Conservation (phyloP, 2,113 vertebrate species). For the Cariama cristata region DNA sequence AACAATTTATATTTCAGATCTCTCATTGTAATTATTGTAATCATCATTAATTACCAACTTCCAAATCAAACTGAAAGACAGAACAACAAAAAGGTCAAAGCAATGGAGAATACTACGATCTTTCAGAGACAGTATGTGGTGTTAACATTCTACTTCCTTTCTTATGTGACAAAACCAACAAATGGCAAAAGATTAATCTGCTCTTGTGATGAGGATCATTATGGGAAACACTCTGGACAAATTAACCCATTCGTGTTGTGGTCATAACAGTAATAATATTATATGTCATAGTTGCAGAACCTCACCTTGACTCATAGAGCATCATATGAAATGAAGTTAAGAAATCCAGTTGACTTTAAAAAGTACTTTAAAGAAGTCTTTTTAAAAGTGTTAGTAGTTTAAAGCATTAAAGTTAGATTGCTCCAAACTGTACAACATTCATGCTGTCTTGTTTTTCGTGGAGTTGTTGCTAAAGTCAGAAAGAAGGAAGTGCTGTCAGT, state of each 20-base stretch:
- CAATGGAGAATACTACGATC: slow-evolving; percentile 61
- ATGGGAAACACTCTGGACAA: not conserved
- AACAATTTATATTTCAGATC: slow-evolving; percentile 67
- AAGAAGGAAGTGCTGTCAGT: not conserved
- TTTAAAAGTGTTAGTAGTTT: not conserved
- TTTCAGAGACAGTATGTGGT: slow-evolving; percentile 61
- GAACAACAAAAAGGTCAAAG: slow-evolving; percentile 73
- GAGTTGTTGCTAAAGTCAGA: not conserved
- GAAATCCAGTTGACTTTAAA: not conserved
- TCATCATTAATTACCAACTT: slow-evolving; percentile 78
- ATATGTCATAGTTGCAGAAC: not conserved
- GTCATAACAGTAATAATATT: not conserved
- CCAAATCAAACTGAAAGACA: slow-evolving; percentile 71
- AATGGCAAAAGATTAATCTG: slow-evolving; percentile 68
- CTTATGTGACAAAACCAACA: slow-evolving; percentile 69
- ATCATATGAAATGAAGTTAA: not conserved
- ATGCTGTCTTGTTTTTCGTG: not conserved
- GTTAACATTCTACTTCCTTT: slow-evolving; percentile 67
- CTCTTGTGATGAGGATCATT: slow-evolving; percentile 56
- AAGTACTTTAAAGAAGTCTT: not conserved
- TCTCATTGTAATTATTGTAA: slow-evolving; percentile 73
- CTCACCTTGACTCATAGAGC: not conserved
- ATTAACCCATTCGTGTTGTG: slow-evolving; percentile 22
- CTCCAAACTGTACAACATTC: not conserved
- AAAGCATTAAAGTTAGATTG: not conserved